Evolutionary conservation across 2,888 invertebrate genomes (phyloP).

Genomic region (Lobophora halterata): DNA sequence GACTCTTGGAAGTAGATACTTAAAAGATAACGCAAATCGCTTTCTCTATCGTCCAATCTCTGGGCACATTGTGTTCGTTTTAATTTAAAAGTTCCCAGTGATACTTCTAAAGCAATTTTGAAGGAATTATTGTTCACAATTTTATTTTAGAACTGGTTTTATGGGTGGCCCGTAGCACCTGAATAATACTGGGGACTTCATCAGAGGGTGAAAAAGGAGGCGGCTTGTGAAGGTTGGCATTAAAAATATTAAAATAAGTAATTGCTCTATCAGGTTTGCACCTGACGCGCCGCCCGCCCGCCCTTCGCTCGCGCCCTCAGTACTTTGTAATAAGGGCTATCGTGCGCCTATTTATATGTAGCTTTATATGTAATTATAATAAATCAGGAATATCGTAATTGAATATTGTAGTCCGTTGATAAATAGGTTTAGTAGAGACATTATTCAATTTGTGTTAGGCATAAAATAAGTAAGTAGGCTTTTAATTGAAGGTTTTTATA

Average conservation of each 20-base stretch:
- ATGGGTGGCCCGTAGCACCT: constrained; percentile 37
- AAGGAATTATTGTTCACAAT: constrained; percentile 33
- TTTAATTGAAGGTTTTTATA: too few relatives aligned
- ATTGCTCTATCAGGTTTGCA: constrained; percentile 70
- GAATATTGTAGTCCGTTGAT: constrained; percentile 11
- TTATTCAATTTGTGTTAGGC: not conserved
- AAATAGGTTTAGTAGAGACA: not conserved
- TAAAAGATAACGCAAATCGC: constrained; percentile 13
- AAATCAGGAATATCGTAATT: constrained; percentile 31
- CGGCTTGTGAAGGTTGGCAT: constrained; percentile 52
- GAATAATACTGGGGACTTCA: constrained; percentile 52
- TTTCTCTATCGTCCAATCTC: constrained; percentile 19
- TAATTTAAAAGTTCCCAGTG: constrained; percentile 28
- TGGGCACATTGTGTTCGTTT: constrained; percentile 17
- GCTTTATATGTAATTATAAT: constrained; percentile 42
- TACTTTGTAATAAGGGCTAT: constrained; percentile 59
- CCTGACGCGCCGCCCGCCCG: constrained; percentile 55
- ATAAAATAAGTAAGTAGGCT: too few relatives aligned
- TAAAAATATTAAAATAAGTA: constrained; percentile 75
- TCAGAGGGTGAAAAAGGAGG: constrained; percentile 50
- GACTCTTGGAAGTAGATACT: constrained; percentile 17
- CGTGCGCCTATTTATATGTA: constrained; percentile 38
- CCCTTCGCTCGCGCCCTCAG: constrained; percentile 46
- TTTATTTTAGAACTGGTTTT: constrained; percentile 26
- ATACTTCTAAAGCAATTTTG: constrained; percentile 24